Conservation (phyloP, 1,140 invertebrate genomes). For the Lineus longissimus region DNA sequence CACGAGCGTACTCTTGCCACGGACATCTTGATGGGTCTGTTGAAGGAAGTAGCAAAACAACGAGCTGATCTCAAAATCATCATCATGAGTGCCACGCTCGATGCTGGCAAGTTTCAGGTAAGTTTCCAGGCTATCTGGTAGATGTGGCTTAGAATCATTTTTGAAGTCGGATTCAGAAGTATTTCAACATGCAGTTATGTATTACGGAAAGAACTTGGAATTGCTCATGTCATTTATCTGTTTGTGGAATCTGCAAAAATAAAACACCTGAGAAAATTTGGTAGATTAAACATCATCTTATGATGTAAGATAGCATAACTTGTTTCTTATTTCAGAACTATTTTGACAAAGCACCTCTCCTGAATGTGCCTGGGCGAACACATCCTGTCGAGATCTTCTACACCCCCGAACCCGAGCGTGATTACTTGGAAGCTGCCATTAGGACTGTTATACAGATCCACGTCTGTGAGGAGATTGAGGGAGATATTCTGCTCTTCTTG, state of each 20-base stretch:
- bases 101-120: slow-evolving; percentile 97
- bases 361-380: slow-evolving; percentile 96
- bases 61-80: slow-evolving; percentile 92
- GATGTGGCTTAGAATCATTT: slow-evolving; percentile 3
- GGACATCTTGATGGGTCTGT: slow-evolving; percentile 95
- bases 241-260: neutral
- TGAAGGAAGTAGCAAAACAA: slow-evolving; percentile 97
- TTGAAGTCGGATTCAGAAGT: neutral
- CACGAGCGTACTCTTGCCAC: slow-evolving; percentile 98
- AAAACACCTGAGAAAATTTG: neutral
- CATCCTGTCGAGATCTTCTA: slow-evolving; percentile 99
- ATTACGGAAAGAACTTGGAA: too few species aligned
- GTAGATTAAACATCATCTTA: neutral
- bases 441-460: slow-evolving; percentile 98
- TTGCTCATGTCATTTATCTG: too few species aligned
- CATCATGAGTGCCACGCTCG: slow-evolving; percentile 99
- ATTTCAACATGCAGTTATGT: neutral
- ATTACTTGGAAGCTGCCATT: slow-evolving; percentile 98
- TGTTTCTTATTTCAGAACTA: slow-evolving; percentile 65
- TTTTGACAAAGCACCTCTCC: slow-evolving; percentile 96
- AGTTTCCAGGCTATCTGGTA: too few species aligned
- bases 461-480: slow-evolving; percentile 92
- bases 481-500: slow-evolving; percentile 92
- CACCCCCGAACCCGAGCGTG: slow-evolving; percentile 95
- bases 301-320: neutral